Evolutionary conservation across 2,888 invertebrate species (phyloP).

Genomic region (Meteorus colon): DNA sequence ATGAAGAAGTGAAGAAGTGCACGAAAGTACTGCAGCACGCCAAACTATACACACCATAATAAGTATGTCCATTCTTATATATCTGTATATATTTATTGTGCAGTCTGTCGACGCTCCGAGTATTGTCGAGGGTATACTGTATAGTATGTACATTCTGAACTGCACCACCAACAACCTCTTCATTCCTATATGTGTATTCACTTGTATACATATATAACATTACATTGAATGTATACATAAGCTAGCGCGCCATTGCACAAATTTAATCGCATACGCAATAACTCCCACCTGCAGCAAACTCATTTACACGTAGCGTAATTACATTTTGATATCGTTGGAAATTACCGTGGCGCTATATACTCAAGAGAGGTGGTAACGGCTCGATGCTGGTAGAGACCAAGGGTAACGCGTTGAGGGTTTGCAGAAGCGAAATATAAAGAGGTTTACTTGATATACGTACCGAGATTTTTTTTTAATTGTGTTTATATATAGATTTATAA

Average conservation of each 20-base stretch:
- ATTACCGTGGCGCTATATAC: constrained; percentile 25
- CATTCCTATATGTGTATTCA: not conserved
- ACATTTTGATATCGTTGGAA: constrained; percentile 58
- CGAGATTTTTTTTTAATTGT: too few species aligned
- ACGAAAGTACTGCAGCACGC: constrained; percentile 21
- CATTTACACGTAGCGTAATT: constrained; percentile 62
- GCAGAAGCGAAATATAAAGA: constrained; percentile 32
- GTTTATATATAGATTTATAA: too few species aligned
- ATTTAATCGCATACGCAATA: constrained; percentile 64
- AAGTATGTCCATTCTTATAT: constrained; percentile 28
- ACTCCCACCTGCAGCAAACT: constrained; percentile 59
- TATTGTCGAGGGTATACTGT: constrained; percentile 45
- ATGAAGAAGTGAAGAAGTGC: constrained; percentile 28
- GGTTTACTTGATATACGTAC: not conserved
- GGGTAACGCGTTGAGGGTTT: not conserved
- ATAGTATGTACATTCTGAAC: constrained; percentile 43
- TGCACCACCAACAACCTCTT: constrained; percentile 20
- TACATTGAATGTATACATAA: constrained; percentile 36
- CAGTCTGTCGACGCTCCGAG: constrained; percentile 11
- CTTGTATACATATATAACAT: not conserved
- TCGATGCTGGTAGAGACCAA: not conserved
- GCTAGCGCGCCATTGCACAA: constrained; percentile 55
- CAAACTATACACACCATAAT: constrained; percentile 26
- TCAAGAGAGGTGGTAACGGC: not conserved
- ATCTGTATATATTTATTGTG: constrained; percentile 21